phyloP scores from a whole-genome alignment of 2,797 vertebrate species.

The Brotogeris chrysoptera region DNA sequence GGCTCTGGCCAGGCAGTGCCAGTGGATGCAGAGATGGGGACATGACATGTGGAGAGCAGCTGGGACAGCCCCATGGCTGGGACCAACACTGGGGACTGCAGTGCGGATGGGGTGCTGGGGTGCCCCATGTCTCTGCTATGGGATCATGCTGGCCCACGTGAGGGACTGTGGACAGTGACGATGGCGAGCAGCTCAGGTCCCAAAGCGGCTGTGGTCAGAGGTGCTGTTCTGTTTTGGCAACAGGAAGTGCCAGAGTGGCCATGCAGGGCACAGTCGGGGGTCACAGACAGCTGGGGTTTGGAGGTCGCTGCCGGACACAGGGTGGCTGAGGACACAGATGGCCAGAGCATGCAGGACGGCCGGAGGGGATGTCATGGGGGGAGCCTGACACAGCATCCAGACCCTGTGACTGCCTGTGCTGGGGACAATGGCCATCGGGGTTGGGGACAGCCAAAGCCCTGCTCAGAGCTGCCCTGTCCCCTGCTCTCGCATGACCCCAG shows the following conservation, averaged over 20 bases:
- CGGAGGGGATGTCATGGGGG: background rate
- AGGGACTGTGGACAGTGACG: background rate
- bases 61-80: rapidly evolving
- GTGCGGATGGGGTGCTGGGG: rapidly evolving
- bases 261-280: background rate
- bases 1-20: background rate
- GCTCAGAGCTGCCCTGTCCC: background rate
- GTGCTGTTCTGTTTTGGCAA: background rate
- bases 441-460: background rate
- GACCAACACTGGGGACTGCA: rapidly evolving
- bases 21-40: background rate
- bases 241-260: rapidly evolving
- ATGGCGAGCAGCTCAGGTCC: background rate
- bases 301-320: background rate
- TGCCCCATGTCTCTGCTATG: rapidly evolving
- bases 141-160: rapidly evolving
- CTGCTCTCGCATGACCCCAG: rapidly evolving
- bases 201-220: background rate
- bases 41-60: rapidly evolving
- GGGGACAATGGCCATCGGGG: rapidly evolving
- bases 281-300: background rate
- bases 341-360: background rate
- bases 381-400: background rate
- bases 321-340: background rate
- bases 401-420: rapidly evolving